These are phyloP conservation scores for Pseudococcus viburni DNA, from an alignment of 2,888 invertebrate species.

Conservation along the genomic window DNA sequence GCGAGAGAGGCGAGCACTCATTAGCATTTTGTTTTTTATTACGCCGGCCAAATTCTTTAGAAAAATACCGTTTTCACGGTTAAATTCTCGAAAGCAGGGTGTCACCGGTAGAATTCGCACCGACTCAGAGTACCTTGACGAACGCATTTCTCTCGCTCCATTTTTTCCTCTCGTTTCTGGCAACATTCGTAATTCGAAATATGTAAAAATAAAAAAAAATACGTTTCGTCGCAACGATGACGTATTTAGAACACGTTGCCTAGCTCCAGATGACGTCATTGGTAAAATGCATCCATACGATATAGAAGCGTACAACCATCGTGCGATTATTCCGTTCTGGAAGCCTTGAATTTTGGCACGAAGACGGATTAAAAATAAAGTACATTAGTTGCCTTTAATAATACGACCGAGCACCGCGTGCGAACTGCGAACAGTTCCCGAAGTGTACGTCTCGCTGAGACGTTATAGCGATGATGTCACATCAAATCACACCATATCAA, in stretches of 20 bases:
- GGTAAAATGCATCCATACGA: not conserved
- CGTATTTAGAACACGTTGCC: conserved; percentile 11
- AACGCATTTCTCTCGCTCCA: not conserved
- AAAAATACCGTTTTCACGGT: conserved; percentile 31
- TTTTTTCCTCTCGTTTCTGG: not conserved
- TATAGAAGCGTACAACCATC: not conserved
- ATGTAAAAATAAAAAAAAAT: not conserved
- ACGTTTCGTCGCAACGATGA: conserved; percentile 3
- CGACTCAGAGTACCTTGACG: not conserved
- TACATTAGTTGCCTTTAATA: conserved; percentile 19
- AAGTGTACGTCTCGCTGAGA: not conserved
- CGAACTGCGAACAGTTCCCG: not conserved
- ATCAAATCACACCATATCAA: conserved; percentile 40
- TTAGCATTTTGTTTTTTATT: conserved; percentile 19
- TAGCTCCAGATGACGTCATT: not conserved
- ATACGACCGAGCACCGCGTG: not conserved
- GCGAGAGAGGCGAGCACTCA: not conserved
- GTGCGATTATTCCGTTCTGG: not conserved
- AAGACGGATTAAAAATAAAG: conserved; percentile 42
- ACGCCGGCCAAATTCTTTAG: conserved; percentile 6
- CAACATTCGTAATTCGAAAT: conserved; percentile 20
- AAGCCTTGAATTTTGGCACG: conserved; percentile 49
- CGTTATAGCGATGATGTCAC: conserved; percentile 35
- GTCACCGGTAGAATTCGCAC: not conserved
- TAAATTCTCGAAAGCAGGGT: not conserved